phyloP scores from a whole-genome alignment of 2,888 invertebrate genomes.

The Cosmopolites sordidus region DNA sequence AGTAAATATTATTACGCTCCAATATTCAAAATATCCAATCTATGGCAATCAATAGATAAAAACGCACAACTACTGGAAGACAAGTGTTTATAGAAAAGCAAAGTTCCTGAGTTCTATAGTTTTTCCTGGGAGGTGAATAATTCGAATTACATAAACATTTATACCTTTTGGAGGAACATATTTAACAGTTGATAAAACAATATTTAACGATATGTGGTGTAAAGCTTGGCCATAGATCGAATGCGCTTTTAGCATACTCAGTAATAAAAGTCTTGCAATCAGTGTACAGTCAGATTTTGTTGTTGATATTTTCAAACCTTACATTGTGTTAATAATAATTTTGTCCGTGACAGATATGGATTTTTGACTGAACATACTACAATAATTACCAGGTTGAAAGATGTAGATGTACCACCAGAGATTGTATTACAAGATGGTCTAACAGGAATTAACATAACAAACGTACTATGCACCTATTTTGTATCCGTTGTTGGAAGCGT shows the following conservation, averaged over 20 bases:
- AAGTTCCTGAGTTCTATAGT: not conserved
- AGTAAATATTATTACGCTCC: constrained; percentile 3
- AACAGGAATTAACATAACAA: too few relatives aligned
- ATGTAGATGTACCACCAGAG: too few relatives aligned
- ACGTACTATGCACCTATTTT: too few relatives aligned
- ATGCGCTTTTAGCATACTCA: constrained; percentile 26
- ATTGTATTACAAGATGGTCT: too few relatives aligned
- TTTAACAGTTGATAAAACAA: not conserved
- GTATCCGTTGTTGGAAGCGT: too few relatives aligned
- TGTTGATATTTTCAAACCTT: constrained; percentile 9
- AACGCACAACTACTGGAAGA: not conserved
- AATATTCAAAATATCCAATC: not conserved
- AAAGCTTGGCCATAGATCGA: constrained; percentile 22
- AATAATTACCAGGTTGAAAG: too few relatives aligned
- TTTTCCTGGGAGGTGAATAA: not conserved
- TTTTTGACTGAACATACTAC: too few relatives aligned
- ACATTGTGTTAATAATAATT: too few relatives aligned
- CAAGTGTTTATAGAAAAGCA: not conserved
- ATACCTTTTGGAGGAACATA: not conserved
- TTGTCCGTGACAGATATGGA: too few relatives aligned
- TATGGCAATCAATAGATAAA: not conserved
- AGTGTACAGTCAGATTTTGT: constrained; percentile 13
- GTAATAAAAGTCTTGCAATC: constrained; percentile 19
- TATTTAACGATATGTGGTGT: too few relatives aligned
- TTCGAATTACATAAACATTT: constrained; percentile 1